Base-by-base conservation (phyloP, 2,797 vertebrate genomes). In the Channallabes apus region DNA sequence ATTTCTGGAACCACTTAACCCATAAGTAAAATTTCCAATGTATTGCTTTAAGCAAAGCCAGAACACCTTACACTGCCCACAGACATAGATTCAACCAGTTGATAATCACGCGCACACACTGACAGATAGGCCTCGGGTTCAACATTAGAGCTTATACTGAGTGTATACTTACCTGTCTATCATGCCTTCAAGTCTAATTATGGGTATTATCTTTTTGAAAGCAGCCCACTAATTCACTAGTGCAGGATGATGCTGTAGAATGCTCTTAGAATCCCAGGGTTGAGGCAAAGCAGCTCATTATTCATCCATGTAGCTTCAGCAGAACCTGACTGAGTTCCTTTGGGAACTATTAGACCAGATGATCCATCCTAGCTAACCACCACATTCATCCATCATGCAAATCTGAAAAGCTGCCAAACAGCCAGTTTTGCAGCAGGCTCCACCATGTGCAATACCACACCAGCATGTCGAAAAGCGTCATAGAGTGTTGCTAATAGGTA, bases 311-410 rank as follows among this genome's bases (percentile, higher is more conserved):
- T 88, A 83, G 65, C 89, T 87, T 88, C 89, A 90, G 90, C 89
- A 92, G 89, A 51, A 89, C 89, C 91, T 93, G 91, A 93, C 93
- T 92, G 91, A 88, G 87, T 88, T 94, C 94, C 94, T 92, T 75
- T 6, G 94, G 93, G 94, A 95, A 90, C 92, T 92, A 93, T 95
- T 96, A 95, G 83, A 93, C 90, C 85, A 80, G 91, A 90, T 90
- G 91, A 91, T 91, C 91, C 92, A 93, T 94, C 94, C 88, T 87
- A 17, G 80, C 91, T 91, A 91, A 87, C 88, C 89, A 84, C 86
- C 20, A 86, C 90, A 84, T 85, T 91, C 93, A 95, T 95, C 93
- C 93, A 94, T 96, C 94, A 95, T 93, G 91, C 91, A 93, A 93
- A 95, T 93, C 87, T 91, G 86, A 91, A 92, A 86, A 90, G 81